A percentile compares a stretch with the other conserved stretches of the same genome.
These are phyloP conservation scores for Cataglyphis cursor DNA, from an alignment of 2,888 invertebrate genomes.

Conservation along the genomic window DNA sequence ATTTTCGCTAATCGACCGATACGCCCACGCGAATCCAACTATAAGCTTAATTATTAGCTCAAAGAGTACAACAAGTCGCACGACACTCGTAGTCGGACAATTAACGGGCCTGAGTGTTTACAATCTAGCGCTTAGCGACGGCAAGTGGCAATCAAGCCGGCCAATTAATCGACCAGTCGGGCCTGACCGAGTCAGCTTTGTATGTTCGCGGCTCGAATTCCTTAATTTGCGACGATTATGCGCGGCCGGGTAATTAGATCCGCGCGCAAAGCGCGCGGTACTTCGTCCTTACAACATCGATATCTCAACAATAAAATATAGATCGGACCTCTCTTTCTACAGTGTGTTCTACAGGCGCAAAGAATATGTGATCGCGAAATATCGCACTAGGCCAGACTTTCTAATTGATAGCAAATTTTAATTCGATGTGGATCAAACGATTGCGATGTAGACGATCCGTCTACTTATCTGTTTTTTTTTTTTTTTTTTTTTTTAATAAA, in stretches of 20 bases:
- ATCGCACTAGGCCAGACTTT: conserved; percentile 8
- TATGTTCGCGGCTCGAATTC: conserved; percentile 76
- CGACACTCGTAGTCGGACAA: conserved; percentile 75
- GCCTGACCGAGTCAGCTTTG: conserved; percentile 50
- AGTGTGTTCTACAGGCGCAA: not conserved
- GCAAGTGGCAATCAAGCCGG: conserved; percentile 81
- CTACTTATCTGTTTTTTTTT: conserved; percentile 1
- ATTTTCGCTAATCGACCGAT: conserved; percentile 14
- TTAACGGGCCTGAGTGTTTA: conserved; percentile 82
- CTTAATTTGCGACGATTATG: conserved; percentile 82
- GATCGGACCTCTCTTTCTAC: not conserved
- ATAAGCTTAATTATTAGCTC: conserved; percentile 72
- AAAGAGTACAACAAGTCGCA: conserved; percentile 68
- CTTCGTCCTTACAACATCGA: not conserved
- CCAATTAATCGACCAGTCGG: conserved; percentile 79
- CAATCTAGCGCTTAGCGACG: conserved; percentile 80
- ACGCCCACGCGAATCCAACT: not conserved
- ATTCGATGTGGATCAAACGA: conserved; percentile 30
- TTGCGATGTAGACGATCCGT: conserved; percentile 24
- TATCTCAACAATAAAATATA: conserved; percentile 23
- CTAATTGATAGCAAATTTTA: conserved; percentile 34
- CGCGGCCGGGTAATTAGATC: conserved; percentile 75
- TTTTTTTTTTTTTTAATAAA: not conserved
- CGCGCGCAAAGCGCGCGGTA: conserved; percentile 48
- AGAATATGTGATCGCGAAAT: conserved; percentile 35